Percentiles rank a stretch among this genome's conserved stretches.
phyloP scores from a whole-genome alignment of 2,888 invertebrate genomes.

The Elegia similella region DNA sequence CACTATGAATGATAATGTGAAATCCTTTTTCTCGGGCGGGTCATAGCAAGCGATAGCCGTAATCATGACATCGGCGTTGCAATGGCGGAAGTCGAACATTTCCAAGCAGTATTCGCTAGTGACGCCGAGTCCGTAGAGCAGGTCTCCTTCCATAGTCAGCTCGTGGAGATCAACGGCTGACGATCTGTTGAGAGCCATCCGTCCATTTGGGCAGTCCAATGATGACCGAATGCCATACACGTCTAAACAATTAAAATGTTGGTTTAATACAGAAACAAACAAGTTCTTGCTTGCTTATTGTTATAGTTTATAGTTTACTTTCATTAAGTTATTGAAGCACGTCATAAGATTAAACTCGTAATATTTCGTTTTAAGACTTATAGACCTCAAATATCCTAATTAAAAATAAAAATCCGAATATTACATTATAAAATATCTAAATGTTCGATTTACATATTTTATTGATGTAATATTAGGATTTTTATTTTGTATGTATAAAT shows the following conservation, averaged over 20 bases:
- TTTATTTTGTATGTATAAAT: no score
- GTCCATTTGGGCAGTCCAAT: constrained; percentile 48
- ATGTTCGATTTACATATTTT: no score
- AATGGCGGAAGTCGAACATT: constrained; percentile 56
- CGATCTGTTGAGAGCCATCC: constrained; percentile 51
- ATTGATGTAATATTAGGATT: no score
- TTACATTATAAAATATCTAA: no score
- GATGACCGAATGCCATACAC: constrained; percentile 52
- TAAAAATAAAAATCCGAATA: no score
- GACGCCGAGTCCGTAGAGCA: constrained; percentile 39
- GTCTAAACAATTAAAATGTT: constrained; percentile 39
- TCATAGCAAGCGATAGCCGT: constrained; percentile 62
- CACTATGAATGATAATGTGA: constrained; percentile 62
- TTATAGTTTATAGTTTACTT: no score
- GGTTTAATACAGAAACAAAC: no score
- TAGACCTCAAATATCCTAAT: no score
- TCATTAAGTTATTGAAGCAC: no score
- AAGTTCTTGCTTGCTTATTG: no score
- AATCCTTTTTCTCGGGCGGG: constrained; percentile 47
- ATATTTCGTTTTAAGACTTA: no score
- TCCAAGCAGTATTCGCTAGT: constrained; percentile 69
- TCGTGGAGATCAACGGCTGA: constrained; percentile 43
- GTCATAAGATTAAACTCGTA: no score
- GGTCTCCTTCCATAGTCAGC: constrained; percentile 44
- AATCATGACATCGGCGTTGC: constrained; percentile 42